Percentiles rank a stretch among this genome's conserved stretches.
Conservation (phyloP, 1,140 invertebrate genomes). For the Drosophila azteca region DNA sequence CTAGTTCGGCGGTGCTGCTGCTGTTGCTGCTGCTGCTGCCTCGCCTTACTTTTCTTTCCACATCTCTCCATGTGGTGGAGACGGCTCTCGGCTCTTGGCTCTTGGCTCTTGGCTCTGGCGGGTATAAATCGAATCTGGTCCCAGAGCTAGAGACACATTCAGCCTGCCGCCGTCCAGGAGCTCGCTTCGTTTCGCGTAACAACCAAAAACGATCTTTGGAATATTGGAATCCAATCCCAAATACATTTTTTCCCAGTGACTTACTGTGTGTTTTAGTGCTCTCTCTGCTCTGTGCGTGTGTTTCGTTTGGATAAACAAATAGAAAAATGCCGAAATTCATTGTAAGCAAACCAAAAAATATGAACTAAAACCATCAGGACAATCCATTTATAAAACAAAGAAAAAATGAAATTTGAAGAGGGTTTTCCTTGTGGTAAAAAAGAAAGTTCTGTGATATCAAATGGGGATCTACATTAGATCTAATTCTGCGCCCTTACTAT, state of each 20-base stretch:
- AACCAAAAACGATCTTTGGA: conserved; percentile 2
- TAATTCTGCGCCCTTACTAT: conserved; percentile 2
- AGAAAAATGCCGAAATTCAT: conserved; percentile 72
- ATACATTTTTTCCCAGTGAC: conserved; percentile 42
- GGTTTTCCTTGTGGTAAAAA: conserved; percentile 1
- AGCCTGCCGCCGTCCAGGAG: conserved; percentile 56
- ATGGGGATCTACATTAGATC: not conserved
- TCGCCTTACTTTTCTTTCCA: not conserved
- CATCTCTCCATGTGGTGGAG: too few relatives aligned
- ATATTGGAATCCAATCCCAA: not conserved
- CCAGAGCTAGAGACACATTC: conserved; percentile 71
- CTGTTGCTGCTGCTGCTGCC: not conserved
- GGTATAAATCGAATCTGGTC: conserved; percentile 84
- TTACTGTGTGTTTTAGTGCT: conserved; percentile 13
- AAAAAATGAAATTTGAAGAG: conserved; percentile 13
- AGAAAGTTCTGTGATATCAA: not conserved
- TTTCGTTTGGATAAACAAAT: not conserved
- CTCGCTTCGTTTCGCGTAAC: conserved; percentile 35
- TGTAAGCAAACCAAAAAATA: conserved; percentile 58
- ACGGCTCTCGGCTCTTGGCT: not conserved
- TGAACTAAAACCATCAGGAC: not conserved
- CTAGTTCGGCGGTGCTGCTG: conserved; percentile 14
- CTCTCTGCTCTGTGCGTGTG: conserved; percentile 9
- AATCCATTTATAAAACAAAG: not conserved
- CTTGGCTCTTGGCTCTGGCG: conserved; percentile 26